Conservation (phyloP, 2,797 vertebrate species). For the Antrozous pallidus region DNA sequence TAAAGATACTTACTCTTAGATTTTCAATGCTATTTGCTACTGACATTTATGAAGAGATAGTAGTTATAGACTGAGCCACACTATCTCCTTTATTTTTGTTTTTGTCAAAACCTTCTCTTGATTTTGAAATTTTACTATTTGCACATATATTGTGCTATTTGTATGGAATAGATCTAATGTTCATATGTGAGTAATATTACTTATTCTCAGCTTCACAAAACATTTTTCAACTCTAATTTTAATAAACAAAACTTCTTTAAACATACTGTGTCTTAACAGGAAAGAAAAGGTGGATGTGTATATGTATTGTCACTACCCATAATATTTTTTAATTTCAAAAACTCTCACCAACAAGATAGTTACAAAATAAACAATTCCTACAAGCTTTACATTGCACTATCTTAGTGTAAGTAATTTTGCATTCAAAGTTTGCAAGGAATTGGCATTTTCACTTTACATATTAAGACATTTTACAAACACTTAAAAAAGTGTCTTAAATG, state of each 20-base stretch:
- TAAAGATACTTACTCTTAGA: conserved; percentile 54
- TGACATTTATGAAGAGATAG: neutral
- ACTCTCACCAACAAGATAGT: neutral
- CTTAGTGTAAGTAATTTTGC: neutral
- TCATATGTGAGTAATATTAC: neutral
- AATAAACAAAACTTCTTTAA: neutral
- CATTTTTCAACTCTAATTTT: neutral
- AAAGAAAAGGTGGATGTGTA: neutral
- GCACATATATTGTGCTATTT: conserved; percentile 16
- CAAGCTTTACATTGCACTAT: neutral
- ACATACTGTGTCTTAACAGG: neutral
- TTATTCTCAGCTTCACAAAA: neutral
- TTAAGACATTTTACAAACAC: neutral
- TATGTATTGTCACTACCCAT: neutral
- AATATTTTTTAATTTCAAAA: conserved; percentile 5
- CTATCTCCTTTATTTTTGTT: neutral
- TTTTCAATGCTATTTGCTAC: neutral
- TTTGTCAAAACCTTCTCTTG: neutral
- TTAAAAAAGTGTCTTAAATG: neutral
- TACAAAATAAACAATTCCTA: neutral
- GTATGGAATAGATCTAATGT: neutral
- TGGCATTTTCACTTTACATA: neutral
- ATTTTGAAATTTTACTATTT: conserved; percentile 28
- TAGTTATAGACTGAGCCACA: neutral
- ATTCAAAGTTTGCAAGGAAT: neutral